phyloP scores from a whole-genome alignment of 2,113 vertebrate species.

The Hipposideros armiger region DNA sequence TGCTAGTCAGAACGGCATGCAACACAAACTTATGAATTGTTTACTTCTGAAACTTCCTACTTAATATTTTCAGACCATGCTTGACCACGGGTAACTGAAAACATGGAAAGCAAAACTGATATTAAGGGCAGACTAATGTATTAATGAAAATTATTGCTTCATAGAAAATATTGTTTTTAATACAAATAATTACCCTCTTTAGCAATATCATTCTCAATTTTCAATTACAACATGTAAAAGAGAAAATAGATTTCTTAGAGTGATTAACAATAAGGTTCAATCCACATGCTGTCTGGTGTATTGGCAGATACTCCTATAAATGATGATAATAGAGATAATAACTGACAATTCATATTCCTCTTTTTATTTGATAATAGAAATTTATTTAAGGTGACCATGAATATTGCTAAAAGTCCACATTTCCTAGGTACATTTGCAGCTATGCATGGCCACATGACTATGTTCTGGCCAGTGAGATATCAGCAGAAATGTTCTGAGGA shows the following conservation, averaged over 20 bases:
- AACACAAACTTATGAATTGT: background rate
- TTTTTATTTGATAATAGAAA: background rate
- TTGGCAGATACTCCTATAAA: slow-evolving; percentile 45
- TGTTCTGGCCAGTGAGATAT: background rate
- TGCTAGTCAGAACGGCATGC: background rate
- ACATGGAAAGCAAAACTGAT: background rate
- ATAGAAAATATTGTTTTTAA: slow-evolving; percentile 18
- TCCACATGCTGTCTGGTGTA: background rate
- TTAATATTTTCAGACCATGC: background rate
- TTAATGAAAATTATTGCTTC: background rate
- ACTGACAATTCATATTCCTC: background rate
- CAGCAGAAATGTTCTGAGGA: background rate
- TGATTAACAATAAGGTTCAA: background rate
- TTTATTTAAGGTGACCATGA: background rate
- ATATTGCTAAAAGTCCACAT: background rate
- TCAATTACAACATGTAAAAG: background rate
- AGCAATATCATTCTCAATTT: slow-evolving; percentile 22
- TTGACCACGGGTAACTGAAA: background rate
- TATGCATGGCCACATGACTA: background rate
- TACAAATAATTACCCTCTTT: slow-evolving; percentile 10
- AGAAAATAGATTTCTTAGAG: slow-evolving; percentile 29
- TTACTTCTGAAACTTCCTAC: background rate
- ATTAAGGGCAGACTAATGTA: background rate
- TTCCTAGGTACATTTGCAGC: background rate
- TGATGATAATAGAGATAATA: background rate